Evolutionary conservation across 2,113 vertebrate species (phyloP), one percentile per base, ranked within the genome.

Genomic region (Gallinago undulata): DNA sequence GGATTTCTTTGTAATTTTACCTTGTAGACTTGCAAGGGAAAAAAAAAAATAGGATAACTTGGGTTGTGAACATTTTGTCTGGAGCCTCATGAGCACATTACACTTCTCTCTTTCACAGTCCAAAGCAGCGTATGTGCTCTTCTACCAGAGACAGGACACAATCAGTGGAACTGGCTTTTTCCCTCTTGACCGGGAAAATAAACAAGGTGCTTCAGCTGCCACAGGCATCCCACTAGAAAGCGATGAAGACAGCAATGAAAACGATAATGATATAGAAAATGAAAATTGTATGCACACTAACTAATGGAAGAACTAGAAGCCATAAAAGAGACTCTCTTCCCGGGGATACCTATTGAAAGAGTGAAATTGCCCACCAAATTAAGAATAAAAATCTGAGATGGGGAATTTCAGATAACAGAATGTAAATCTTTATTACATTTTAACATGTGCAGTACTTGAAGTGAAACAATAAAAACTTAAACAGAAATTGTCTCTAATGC

Each of bases 61-160:
- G 70, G 18, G 47, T 22, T 82, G 24, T 88, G 77, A 73, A 72
- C 84, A 19, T 56, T 79, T 76, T 85, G 22, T 84, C 66, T 89
- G 82, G 59, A 91, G 24, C 67, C 70, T 94, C 17, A 23, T 48
- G 47, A 95, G 28, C 31, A 17, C 63, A 28, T 43, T 92, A 9
- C 84, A 11, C 88, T 84, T 75, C 18, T n/a, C 68, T 94, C 33
- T 97, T 90, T 70, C 68, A 51, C 97, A 99, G 99, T 99, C 99
- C 97, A 99, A 99, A 98, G 99, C 99, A 51, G 99, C 99, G 0
- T 99, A 99, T 41, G 99, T 99, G 84, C 98, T 99, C 66, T 99
- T 99, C 98, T 99, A 99, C 97, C 99, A 99, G 98, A 99, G 99
- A 37, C 98, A 98, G 95, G 98, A 99, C 97, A 99, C 99, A 1